These are phyloP conservation scores for Gryllus bimaculatus DNA, from an alignment of 1,140 invertebrate species.

Conservation along the genomic window DNA sequence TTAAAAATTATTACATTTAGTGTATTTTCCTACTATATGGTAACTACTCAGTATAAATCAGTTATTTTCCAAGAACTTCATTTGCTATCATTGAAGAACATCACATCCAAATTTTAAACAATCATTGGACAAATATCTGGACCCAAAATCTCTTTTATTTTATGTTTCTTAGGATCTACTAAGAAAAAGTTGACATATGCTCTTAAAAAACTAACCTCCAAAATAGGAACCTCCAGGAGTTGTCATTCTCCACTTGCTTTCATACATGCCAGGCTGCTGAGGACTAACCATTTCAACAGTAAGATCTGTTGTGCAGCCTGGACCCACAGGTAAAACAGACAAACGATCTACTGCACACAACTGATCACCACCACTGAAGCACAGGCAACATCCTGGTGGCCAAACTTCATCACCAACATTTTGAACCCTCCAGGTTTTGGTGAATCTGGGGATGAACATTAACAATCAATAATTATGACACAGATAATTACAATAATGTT, in stretches of 20 bases:
- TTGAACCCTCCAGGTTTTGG: constrained; percentile 70
- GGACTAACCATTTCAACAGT: constrained; percentile 62
- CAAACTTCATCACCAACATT: constrained; percentile 70
- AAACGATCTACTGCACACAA: constrained; percentile 48
- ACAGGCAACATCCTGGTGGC: constrained; percentile 65
- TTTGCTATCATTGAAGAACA: no score
- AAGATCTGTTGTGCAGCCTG: constrained; percentile 57
- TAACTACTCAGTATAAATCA: no score
- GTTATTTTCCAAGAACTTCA: no score
- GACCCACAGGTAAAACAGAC: constrained; percentile 48
- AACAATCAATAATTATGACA: not conserved
- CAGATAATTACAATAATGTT: not conserved
- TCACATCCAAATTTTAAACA: no score
- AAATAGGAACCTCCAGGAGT: constrained; percentile 70
- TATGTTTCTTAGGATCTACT: no score
- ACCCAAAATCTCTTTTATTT: no score
- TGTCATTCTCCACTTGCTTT: constrained; percentile 74
- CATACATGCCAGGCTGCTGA: constrained; percentile 55
- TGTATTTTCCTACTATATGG: no score
- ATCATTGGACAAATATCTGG: no score
- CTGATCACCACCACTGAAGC: constrained; percentile 50
- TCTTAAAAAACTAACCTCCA: constrained; percentile 51
- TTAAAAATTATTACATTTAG: no score
- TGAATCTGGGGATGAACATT: constrained; percentile 39
- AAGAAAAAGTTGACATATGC: no score